A percentile compares a stretch with the other conserved stretches of the same genome.
These are phyloP conservation scores for Latrodectus elegans DNA, from an alignment of 2,888 invertebrate species.

Conservation along the genomic window DNA sequence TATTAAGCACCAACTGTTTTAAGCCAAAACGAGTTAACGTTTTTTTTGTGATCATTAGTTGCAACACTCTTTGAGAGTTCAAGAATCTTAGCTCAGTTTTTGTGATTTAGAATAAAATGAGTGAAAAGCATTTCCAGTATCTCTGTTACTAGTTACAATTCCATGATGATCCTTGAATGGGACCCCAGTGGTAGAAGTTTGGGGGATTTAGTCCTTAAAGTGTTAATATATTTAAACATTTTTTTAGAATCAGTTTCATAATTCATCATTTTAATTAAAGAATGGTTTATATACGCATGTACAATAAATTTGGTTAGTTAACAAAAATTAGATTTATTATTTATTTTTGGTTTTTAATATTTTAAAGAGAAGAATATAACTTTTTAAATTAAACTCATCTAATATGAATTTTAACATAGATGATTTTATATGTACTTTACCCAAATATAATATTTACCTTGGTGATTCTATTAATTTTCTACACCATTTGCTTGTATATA, in stretches of 20 bases:
- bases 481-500: too few relatives aligned
- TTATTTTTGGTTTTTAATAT: too few relatives aligned
- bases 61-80: neutral
- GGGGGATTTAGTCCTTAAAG: neutral
- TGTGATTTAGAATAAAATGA: slow-evolving; percentile 10
- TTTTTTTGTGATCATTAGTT: neutral
- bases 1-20: neutral
- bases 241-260: slow-evolving; percentile 8
- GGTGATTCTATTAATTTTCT: too few relatives aligned
- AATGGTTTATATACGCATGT: neutral
- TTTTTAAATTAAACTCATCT: too few relatives aligned
- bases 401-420: too few relatives aligned
- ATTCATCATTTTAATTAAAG: slow-evolving; percentile 1
- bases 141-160: slow-evolving; percentile 9
- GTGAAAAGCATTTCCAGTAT: neutral
- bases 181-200: neutral
- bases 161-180: neutral
- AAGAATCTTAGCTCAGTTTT: neutral
- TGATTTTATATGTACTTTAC: too few relatives aligned
- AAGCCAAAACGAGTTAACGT: neutral
- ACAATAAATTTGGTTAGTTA: too few relatives aligned
- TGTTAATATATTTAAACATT: neutral
- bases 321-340: too few relatives aligned
- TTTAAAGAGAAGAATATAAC: too few relatives aligned
- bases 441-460: too few relatives aligned